Evolutionary conservation across 1,140 invertebrate genomes (phyloP).

Genomic region (Drosophila nikananu): DNA sequence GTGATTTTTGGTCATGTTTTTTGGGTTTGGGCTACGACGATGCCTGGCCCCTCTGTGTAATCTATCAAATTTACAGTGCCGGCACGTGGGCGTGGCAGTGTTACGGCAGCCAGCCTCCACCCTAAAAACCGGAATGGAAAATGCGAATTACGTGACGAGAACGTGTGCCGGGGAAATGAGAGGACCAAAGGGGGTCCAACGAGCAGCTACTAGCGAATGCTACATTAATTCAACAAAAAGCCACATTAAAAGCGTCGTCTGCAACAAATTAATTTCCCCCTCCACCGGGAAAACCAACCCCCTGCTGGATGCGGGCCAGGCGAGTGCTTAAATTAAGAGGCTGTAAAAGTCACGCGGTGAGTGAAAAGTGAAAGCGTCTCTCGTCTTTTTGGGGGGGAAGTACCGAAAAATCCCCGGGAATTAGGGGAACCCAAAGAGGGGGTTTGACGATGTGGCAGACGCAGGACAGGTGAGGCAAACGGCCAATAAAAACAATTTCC

Average conservation of each 20-base stretch:
- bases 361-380: slow-evolving; percentile 71
- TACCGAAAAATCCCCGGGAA: slow-evolving; percentile 68
- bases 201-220: slow-evolving; percentile 51
- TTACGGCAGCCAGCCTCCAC: slow-evolving; percentile 17
- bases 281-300: background rate
- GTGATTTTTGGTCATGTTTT: slow-evolving; percentile 5
- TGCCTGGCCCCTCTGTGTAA: slow-evolving; percentile 36
- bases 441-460: background rate
- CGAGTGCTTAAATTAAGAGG: slow-evolving; percentile 82
- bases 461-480: slow-evolving; percentile 72
- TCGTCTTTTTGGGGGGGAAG: slow-evolving; percentile 48
- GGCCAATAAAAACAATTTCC: slow-evolving; percentile 76
- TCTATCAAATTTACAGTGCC: slow-evolving; percentile 64
- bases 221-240: slow-evolving; percentile 58
- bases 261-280: slow-evolving; percentile 78
- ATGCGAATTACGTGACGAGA: slow-evolving; percentile 79
- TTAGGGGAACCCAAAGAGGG: background rate
- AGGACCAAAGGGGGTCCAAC: background rate
- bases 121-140: slow-evolving; percentile 67
- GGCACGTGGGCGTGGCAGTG: slow-evolving; percentile 39
- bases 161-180: slow-evolving; percentile 40
- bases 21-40: slow-evolving; percentile 3
- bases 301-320: slow-evolving; percentile 5
- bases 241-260: slow-evolving; percentile 82
- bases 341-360: slow-evolving; percentile 82